Conservation (phyloP, 2,113 vertebrate genomes). For the Isurus oxyrinchus region DNA sequence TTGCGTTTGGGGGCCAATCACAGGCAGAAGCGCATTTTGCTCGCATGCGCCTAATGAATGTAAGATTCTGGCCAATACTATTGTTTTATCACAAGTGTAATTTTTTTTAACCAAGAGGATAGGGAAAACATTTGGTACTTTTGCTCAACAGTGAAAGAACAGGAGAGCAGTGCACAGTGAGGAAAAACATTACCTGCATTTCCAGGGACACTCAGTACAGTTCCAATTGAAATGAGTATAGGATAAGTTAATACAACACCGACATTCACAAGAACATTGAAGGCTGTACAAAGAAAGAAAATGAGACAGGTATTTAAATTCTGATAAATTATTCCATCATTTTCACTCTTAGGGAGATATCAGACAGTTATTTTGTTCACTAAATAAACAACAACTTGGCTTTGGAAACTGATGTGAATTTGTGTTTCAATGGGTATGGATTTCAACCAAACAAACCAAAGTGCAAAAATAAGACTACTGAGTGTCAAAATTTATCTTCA, state of each 20-base stretch:
- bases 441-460: background rate
- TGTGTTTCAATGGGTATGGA: background rate
- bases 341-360: background rate
- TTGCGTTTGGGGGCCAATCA: too few species aligned
- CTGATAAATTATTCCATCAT: background rate
- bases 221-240: conserved; percentile 94
- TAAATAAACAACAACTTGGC: background rate
- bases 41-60: too few species aligned
- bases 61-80: background rate
- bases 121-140: background rate
- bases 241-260: conserved; percentile 93
- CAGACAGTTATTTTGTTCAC: background rate
- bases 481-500: background rate
- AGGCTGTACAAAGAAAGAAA: conserved; percentile 60
- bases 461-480: background rate
- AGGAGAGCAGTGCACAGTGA: background rate
- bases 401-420: background rate
- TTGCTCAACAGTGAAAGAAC: background rate
- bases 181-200: conserved; percentile 77
- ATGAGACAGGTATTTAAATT: background rate
- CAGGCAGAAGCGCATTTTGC: too few species aligned
- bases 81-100: background rate
- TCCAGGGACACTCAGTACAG: conserved; percentile 91
- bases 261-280: conserved; percentile 93
- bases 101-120: background rate